phyloP scores from a whole-genome alignment of 2,113 vertebrate species.

The Oryzias celebensis region DNA sequence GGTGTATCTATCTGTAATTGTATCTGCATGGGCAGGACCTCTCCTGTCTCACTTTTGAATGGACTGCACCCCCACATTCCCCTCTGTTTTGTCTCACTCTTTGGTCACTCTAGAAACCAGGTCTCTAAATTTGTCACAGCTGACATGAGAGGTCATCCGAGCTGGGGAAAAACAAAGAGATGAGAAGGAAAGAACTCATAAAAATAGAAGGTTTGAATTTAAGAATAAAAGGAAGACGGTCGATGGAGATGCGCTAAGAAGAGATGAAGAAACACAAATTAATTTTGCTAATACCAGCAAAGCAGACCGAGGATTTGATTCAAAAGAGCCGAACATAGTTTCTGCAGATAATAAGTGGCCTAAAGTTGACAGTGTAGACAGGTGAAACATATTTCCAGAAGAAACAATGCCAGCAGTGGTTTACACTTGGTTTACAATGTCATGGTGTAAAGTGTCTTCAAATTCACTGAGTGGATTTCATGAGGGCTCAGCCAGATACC shows the following conservation, averaged over 20 bases:
- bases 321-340: conserved; percentile 35
- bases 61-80: conserved; percentile 38
- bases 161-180: conserved; percentile 64
- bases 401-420: conserved; percentile 12
- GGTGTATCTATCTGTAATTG: conserved; percentile 47
- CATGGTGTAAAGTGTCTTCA: conserved; percentile 38
- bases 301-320: conserved; percentile 33
- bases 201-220: conserved; percentile 27
- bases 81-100: conserved; percentile 69
- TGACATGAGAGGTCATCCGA: conserved; percentile 77
- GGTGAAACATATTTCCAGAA: conserved; percentile 8
- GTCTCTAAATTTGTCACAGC: conserved; percentile 70
- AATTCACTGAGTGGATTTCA: conserved; percentile 23
- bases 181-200: conserved; percentile 21
- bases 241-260: conserved; percentile 10
- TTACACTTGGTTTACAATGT: conserved; percentile 19
- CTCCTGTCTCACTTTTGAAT: conserved; percentile 27
- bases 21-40: conserved; percentile 41
- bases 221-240: not conserved
- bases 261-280: conserved; percentile 10
- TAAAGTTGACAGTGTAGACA: conserved; percentile 16
- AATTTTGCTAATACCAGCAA: conserved; percentile 3
- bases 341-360: conserved; percentile 33
- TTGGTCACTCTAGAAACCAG: conserved; percentile 76
- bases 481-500: conserved; percentile 4